Conservation (phyloP, 2,113 vertebrate species). For the Ursus arctos region DNA sequence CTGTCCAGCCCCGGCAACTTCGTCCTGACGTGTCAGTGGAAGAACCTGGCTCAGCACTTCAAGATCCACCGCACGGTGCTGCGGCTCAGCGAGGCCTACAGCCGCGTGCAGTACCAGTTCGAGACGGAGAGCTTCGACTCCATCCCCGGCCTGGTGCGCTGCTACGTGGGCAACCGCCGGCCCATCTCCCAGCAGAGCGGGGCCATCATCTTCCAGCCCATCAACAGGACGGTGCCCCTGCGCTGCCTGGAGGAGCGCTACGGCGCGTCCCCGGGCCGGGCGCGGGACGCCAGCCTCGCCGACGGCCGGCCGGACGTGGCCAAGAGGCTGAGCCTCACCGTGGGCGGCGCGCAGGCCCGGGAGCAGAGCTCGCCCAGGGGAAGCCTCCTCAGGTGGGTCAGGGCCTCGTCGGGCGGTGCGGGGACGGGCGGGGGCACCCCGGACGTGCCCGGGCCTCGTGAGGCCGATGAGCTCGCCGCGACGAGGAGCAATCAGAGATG, state of each 20-base stretch:
- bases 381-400: conserved; percentile 93
- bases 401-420: background rate
- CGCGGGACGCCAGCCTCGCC: conserved; percentile 68
- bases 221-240: conserved; percentile 95
- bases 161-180: conserved; percentile 96
- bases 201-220: conserved; percentile 97
- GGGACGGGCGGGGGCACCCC: accelerated
- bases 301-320: conserved; percentile 87
- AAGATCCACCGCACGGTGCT: conserved; percentile 95
- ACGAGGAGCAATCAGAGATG: background rate
- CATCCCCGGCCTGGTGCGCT: conserved; percentile 95
- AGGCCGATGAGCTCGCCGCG: background rate
- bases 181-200: conserved; percentile 95
- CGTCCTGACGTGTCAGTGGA: conserved; percentile 98
- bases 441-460: accelerated
- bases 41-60: conserved; percentile 96
- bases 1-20: conserved; percentile 97
- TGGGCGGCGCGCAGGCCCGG: conserved; percentile 86
- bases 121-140: conserved; percentile 97
- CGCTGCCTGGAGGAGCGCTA: conserved; percentile 96
- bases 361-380: conserved; percentile 87
- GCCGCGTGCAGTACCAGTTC: conserved; percentile 95
- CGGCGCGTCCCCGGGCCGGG: conserved; percentile 82
- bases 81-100: conserved; percentile 95
- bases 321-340: conserved; percentile 94